A percentile compares a stretch with the other conserved stretches of the same genome.
phyloP scores from a whole-genome alignment of 2,797 vertebrate species.

The Atherinosoma microstoma region DNA sequence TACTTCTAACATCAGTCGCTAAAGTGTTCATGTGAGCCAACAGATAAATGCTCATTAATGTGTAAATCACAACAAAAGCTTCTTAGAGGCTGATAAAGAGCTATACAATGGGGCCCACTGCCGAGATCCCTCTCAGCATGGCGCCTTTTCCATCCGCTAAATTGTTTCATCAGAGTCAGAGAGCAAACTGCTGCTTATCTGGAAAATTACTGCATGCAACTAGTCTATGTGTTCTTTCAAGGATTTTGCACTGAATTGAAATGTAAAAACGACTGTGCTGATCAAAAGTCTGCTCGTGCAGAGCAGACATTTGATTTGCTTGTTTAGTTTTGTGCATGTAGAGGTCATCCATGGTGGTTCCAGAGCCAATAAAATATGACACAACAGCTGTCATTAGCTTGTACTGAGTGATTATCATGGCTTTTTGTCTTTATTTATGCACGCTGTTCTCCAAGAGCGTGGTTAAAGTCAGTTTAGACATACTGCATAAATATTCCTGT shows the following conservation, averaged over 20 bases:
- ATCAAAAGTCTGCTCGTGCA: slow-evolving; percentile 12
- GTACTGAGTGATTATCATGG: slow-evolving; percentile 40
- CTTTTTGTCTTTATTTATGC: slow-evolving; percentile 7
- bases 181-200: slow-evolving; percentile 67
- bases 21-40: slow-evolving; percentile 72
- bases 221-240: slow-evolving; percentile 42
- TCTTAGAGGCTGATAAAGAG: slow-evolving; percentile 78
- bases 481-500: slow-evolving; percentile 29
- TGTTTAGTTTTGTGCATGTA: slow-evolving; percentile 27
- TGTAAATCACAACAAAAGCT: slow-evolving; percentile 81
- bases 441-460: background rate
- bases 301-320: background rate
- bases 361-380: slow-evolving; percentile 64
- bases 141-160: slow-evolving; percentile 71
- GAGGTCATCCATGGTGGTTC: slow-evolving; percentile 44
- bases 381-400: slow-evolving; percentile 60
- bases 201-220: slow-evolving; percentile 62
- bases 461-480: slow-evolving; percentile 25
- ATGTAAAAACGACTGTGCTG: slow-evolving; percentile 39
- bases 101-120: slow-evolving; percentile 67
- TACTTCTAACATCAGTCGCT: slow-evolving; percentile 46
- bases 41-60: slow-evolving; percentile 78
- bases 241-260: slow-evolving; percentile 34
- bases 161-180: slow-evolving; percentile 71
- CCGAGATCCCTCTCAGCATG: slow-evolving; percentile 71